Evolutionary conservation across 2,888 invertebrate species (phyloP), one percentile per base, ranked within the genome.

Genomic region (Aspidiotus destructor): DNA sequence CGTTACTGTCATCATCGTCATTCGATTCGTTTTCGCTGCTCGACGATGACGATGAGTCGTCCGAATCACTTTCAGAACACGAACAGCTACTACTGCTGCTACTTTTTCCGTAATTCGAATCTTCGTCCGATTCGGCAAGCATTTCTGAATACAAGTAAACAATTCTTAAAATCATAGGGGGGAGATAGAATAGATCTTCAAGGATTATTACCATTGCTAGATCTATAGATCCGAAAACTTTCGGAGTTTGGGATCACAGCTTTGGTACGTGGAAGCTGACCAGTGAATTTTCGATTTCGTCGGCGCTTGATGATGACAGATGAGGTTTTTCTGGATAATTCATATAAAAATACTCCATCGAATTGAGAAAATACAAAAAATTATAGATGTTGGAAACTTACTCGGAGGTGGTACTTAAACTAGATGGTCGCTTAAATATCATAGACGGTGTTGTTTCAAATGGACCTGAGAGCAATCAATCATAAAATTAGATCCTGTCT

Each of bases 201-300:
- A 8, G 17, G 41, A 52, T 1, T 13, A 71, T 65, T 72, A 70
- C 76, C 75, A 70, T 75, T 75, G 69, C 75, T 75, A 68, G 75
- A 76, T 41, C 82, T 74, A 71, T 82, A 81, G 42, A 77, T 76
- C 72, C 78, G 77, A 73, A 82, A 81, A 71, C 80, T 81, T 69
- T 80, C 80, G 8, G 74, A 71, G 57, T 70, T 72, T 11, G 74
- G 73, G 17, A 73, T 64, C 8, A 71, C 69, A 13, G 73, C 69
- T 48, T 60, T 68, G 13, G 69, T 60, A 7, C 41, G 42, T 11
- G 68, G 9, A n/a, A 63, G 64, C 11, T 73, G 63, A 60, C 74
- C 73, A 63, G 74, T 74, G 15, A 74, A 72, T 15, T 75, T 74
- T 17, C 75, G 72, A 0, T 74, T 74, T 40, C 74, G 74, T 53